Evolutionary conservation across 2,113 vertebrate genomes (phyloP).

Genomic region (Ardeotis arabs): DNA sequence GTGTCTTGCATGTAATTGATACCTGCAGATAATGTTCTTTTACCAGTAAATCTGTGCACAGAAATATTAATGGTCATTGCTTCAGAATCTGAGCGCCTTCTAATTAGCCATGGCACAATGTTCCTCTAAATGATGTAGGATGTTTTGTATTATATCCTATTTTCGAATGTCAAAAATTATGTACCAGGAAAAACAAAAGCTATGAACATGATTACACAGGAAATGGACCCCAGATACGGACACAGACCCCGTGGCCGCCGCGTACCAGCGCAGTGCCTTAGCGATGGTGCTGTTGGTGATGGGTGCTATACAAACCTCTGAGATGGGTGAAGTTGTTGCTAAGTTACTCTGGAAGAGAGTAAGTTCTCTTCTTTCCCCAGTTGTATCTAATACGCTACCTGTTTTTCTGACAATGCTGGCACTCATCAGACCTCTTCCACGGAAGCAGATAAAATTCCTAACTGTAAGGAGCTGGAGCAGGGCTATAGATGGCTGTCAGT

Average conservation of each 20-base stretch:
- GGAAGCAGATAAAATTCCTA: neutral
- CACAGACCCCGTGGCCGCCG: neutral
- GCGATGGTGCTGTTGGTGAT: neutral
- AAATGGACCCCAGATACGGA: neutral
- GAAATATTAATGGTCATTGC: neutral
- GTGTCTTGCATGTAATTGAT: neutral
- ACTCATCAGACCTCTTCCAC: neutral
- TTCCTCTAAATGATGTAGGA: neutral
- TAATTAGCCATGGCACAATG: neutral
- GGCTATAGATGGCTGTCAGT: neutral
- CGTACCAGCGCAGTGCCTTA: conserved; percentile 45
- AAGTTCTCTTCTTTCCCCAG: neutral
- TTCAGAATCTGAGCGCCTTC: neutral
- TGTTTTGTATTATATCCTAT: neutral
- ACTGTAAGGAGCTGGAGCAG: neutral
- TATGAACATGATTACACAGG: neutral
- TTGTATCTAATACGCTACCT: neutral
- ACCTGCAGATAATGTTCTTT: neutral
- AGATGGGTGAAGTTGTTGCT: neutral
- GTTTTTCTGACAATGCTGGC: neutral
- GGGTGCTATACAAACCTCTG: conserved; percentile 17
- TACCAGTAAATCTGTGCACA: conserved; percentile 28
- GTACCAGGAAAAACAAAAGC: neutral
- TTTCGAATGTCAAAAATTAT: neutral
- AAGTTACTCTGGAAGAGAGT: neutral